These are phyloP conservation scores for Ceratina japonica DNA, from an alignment of 1,140 invertebrate species.

Conservation along the genomic window DNA sequence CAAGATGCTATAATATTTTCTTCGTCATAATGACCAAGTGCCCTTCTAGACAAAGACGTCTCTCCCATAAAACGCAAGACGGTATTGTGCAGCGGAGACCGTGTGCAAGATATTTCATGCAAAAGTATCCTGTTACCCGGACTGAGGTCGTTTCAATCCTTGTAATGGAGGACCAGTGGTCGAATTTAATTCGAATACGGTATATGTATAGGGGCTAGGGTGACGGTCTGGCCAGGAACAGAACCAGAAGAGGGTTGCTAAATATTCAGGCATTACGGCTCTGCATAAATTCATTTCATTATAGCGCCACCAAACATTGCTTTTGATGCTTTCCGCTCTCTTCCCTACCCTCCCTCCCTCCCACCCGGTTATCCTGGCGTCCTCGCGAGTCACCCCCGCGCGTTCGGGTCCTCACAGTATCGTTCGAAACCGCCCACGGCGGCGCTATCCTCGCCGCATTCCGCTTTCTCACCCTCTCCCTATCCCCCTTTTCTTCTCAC, in stretches of 20 bases:
- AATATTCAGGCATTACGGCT: conserved; percentile 84
- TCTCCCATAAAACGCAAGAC: background rate
- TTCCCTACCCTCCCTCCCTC: background rate
- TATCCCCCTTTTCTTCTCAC: conserved; percentile 69
- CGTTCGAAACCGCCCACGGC: conserved; percentile 70
- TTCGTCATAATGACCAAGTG: too few relatives aligned
- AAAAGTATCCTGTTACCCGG: conserved; percentile 46
- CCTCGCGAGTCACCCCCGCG: conserved; percentile 72
- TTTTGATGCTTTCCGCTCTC: conserved; percentile 78
- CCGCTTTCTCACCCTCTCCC: conserved; percentile 63
- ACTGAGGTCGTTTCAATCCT: conserved; percentile 50
- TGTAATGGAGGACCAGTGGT: conserved; percentile 65
- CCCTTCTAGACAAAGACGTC: too few relatives aligned
- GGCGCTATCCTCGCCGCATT: conserved; percentile 58
- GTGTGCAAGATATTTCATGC: conserved; percentile 39
- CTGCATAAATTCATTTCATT: conserved; percentile 85
- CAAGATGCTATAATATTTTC: too few relatives aligned
- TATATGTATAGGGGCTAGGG: conserved; percentile 59
- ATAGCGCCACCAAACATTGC: conserved; percentile 83
- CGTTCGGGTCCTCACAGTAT: conserved; percentile 60
- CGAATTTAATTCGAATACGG: conserved; percentile 68
- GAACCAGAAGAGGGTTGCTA: conserved; percentile 79
- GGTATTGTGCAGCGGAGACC: too few relatives aligned
- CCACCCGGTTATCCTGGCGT: conserved; percentile 38
- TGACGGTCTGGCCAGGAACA: conserved; percentile 74